Conservation (phyloP, 2,113 vertebrate species). For the Lontra canadensis region DNA sequence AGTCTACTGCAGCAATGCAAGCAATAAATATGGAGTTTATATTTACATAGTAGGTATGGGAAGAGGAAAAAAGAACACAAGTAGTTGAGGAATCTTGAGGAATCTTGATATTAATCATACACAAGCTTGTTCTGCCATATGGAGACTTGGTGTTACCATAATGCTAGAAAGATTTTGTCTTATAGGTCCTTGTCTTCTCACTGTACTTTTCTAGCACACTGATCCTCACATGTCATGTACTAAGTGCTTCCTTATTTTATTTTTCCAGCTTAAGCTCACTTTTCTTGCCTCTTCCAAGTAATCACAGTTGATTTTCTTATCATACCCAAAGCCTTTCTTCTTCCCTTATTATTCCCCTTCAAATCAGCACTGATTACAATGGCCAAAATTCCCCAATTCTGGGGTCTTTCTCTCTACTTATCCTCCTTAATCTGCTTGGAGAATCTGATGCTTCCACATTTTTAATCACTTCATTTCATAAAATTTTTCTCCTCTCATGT, state of each 20-base stretch:
- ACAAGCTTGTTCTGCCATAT: neutral
- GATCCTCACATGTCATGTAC: neutral
- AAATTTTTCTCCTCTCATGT: neutral
- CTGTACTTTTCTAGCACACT: neutral
- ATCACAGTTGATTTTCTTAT: neutral
- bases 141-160: neutral
- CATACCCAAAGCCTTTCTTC: neutral
- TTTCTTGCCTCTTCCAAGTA: neutral
- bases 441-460: neutral
- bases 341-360: neutral
- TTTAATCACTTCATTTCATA: neutral
- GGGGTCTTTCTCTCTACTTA: neutral
- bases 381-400: neutral
- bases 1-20: neutral
- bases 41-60: neutral
- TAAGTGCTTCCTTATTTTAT: neutral
- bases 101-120: neutral
- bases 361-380: neutral
- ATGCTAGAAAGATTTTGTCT: neutral
- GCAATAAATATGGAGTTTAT: neutral
- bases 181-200: neutral
- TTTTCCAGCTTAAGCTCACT: neutral
- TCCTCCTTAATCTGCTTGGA: neutral
- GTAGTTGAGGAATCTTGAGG: neutral
- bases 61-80: neutral